phyloP scores from a whole-genome alignment of 2,113 vertebrate species.

The Oenanthe melanoleuca region DNA sequence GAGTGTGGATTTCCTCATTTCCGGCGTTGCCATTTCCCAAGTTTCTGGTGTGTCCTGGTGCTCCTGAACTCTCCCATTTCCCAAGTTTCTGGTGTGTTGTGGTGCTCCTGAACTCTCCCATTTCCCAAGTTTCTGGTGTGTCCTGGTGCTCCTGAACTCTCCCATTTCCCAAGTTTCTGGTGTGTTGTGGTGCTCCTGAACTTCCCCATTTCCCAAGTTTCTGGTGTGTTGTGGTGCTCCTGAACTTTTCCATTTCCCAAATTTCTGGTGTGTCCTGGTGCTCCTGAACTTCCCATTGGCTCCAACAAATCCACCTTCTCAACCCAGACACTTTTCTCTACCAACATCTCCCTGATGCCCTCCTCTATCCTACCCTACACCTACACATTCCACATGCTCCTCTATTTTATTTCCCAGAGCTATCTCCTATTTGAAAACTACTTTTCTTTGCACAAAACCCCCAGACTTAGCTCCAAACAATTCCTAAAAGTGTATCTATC shows the following conservation, averaged over 20 bases:
- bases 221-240: neutral
- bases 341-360: fast-evolving
- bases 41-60: neutral
- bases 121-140: neutral
- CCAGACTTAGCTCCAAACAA: neutral
- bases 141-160: neutral
- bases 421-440: neutral
- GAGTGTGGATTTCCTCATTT: neutral
- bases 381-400: neutral
- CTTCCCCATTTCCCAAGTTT: neutral
- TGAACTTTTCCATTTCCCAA: neutral
- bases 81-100: neutral
- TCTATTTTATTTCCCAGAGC: neutral
- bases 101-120: neutral
- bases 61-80: neutral
- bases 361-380: neutral
- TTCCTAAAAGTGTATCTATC: neutral
- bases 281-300: neutral
- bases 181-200: neutral
- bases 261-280: neutral
- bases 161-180: neutral
- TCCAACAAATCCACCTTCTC: neutral
- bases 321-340: neutral
- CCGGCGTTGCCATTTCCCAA: neutral
- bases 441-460: neutral